Conservation (phyloP, 2,888 invertebrate genomes). For the Incurvaria masculella region DNA sequence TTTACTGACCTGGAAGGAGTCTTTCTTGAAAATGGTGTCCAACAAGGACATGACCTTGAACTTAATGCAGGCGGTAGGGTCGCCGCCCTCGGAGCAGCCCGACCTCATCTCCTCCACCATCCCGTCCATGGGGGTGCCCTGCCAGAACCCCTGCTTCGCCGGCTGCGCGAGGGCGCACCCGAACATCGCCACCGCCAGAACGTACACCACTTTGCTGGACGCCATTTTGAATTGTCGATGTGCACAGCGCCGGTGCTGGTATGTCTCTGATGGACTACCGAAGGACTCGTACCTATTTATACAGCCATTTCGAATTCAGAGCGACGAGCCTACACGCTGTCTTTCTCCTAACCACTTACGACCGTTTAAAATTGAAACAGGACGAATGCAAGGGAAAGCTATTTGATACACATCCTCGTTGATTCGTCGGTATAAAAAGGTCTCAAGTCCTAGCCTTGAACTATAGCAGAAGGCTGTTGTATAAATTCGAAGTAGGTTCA, state of each 20-base stretch:
- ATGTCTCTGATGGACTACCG: constrained; percentile 48
- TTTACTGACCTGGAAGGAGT: constrained; percentile 67
- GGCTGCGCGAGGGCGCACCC: constrained; percentile 61
- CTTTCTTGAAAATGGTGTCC: constrained; percentile 76
- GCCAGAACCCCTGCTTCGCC: constrained; percentile 65
- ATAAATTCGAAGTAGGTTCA: constrained; percentile 24
- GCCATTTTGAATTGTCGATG: constrained; percentile 41
- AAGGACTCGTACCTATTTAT: constrained; percentile 51
- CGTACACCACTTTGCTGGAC: constrained; percentile 47
- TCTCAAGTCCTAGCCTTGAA: constrained; percentile 28
- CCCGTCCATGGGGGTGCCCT: constrained; percentile 67
- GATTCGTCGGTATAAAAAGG: constrained; percentile 26
- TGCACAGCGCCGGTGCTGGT: constrained; percentile 40
- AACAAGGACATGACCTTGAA: constrained; percentile 77
- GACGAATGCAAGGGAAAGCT: constrained; percentile 51
- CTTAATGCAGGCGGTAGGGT: constrained; percentile 79
- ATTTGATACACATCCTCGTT: constrained; percentile 48
- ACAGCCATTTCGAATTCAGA: constrained; percentile 57
- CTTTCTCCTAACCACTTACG: constrained; percentile 40
- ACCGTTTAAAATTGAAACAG: constrained; percentile 31
- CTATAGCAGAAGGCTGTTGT: constrained; percentile 29
- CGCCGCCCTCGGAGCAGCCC: constrained; percentile 71
- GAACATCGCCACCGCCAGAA: constrained; percentile 51
- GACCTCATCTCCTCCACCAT: constrained; percentile 74
- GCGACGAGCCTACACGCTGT: constrained; percentile 44